Conservation (phyloP, 2,797 vertebrate species). For the Harpagifer antarcticus region DNA sequence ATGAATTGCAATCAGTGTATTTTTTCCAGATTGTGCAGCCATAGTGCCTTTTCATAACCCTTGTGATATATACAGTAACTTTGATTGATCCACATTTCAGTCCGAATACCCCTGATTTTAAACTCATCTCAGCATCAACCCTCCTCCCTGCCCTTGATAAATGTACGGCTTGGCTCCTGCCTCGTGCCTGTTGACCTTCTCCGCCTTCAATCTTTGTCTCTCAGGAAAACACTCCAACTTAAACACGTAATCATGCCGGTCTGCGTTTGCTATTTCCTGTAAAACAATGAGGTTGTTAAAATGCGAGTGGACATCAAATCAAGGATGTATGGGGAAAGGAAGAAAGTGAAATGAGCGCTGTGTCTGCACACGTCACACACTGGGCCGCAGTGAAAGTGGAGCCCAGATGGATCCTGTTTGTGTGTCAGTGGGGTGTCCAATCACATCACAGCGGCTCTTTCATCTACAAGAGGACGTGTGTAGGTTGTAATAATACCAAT, state of each 20-base stretch:
- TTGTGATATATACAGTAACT: neutral
- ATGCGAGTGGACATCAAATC: slow-evolving; percentile 25
- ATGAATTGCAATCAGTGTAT: too few species aligned
- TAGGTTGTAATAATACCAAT: slow-evolving; percentile 1
- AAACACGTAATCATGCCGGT: neutral
- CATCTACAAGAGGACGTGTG: too few species aligned
- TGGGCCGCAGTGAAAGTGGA: slow-evolving; percentile 28
- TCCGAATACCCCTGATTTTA: neutral
- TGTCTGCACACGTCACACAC: neutral
- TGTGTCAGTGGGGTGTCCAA: slow-evolving; percentile 5
- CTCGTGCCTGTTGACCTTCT: slow-evolving; percentile 37
- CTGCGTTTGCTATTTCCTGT: slow-evolving; percentile 20
- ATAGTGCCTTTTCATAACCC: neutral
- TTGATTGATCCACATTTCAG: neutral
- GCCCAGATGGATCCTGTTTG: slow-evolving; percentile 55
- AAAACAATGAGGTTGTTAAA: slow-evolving; percentile 57
- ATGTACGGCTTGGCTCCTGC: neutral
- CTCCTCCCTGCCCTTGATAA: slow-evolving; percentile 38
- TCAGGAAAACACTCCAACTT: slow-evolving; percentile 25
- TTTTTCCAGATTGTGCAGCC: too few species aligned
- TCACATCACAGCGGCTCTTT: too few species aligned
- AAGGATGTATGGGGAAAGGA: slow-evolving; percentile 14
- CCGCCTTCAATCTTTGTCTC: slow-evolving; percentile 38
- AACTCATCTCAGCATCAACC: slow-evolving; percentile 17
- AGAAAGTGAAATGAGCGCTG: slow-evolving; percentile 13